Percentiles rank a stretch among this genome's conserved stretches.
These are phyloP conservation scores for Panorpa germanica DNA, from an alignment of 2,888 invertebrate species.

Conservation along the genomic window DNA sequence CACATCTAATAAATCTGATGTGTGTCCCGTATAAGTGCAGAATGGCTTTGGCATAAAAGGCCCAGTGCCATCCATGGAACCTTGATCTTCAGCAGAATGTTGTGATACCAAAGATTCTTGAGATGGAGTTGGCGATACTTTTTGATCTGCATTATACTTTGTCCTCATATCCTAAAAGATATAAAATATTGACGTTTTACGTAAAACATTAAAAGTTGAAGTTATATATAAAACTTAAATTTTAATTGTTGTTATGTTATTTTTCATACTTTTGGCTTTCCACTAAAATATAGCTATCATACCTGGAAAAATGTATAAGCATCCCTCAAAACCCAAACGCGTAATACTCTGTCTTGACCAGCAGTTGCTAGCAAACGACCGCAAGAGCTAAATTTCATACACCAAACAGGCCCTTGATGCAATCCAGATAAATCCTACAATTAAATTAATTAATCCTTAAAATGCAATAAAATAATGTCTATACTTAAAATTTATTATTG, in stretches of 20 bases:
- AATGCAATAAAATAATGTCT: background rate
- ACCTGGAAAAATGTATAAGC: conserved; percentile 81
- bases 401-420: conserved; percentile 92
- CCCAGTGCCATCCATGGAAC: conserved; percentile 34
- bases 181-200: conserved; percentile 6
- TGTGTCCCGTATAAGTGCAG: conserved; percentile 85
- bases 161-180: conserved; percentile 69
- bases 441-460: conserved; percentile 5
- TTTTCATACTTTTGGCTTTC: background rate
- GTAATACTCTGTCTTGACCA: conserved; percentile 84
- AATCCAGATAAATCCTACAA: conserved; percentile 54
- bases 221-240: conserved; percentile 1
- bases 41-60: conserved; percentile 82
- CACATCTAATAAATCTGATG: conserved; percentile 88
- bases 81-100: conserved; percentile 43
- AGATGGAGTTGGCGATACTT: conserved; percentile 82
- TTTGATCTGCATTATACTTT: conserved; percentile 78
- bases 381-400: conserved; percentile 95
- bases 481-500: conserved; percentile 9
- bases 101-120: conserved; percentile 78
- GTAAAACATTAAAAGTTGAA: conserved; percentile 1
- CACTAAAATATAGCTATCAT: conserved; percentile 9
- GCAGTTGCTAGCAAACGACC: conserved; percentile 90
- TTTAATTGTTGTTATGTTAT: background rate
- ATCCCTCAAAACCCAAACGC: conserved; percentile 89